Base-by-base conservation (phyloP, 2,113 vertebrate species). In the Nematolebias whitei region DNA sequence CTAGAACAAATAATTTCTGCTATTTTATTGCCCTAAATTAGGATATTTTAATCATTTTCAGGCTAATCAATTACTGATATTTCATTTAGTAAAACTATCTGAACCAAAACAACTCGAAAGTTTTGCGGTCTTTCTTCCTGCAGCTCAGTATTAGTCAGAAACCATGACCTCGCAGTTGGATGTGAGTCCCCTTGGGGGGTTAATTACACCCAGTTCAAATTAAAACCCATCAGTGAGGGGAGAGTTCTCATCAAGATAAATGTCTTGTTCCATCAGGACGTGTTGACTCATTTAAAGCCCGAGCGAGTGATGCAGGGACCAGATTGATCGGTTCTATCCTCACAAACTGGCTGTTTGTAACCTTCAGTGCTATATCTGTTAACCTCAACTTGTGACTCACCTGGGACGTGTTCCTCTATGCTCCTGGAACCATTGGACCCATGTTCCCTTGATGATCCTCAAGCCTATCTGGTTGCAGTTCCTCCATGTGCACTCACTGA, bases 151-250 rank as follows among this genome's bases (percentile, higher is more conserved):
- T 23, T 24, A 23, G 54, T 70, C 24, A 0, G 4, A 72, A 26
- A 70, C 51, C 22, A 38, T 26, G 63, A 75, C 68, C 68, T 59
- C 43, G 55, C 53, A 48, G 76, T 63, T 79, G 79, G 67, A 81
- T 73, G 74, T 48, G 62, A 32, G 56, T 70, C 59, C 64, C 53
- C 71, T 9, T 38, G 50, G 59, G 43, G 57, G 45, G 41, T 48
- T 76, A 44, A 76, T 85, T 86, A 82, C 76, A 82, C 56, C 23
- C 0, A 23, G 49, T 53, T 58, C 48, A 50, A 69, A 68, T 79
- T 65, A 74, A 74, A 65, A 65, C 16, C 0, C 10, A 62, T 56
- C 3, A 53, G 12, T 35, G 45, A n/a, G 58, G 45, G 29, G 51
- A 26, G 52, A 23, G 14, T 44, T 48, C 54, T 68, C 52, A 38